phyloP scores from a whole-genome alignment of 1,140 invertebrate genomes.

The Paralvinella palmiformis region DNA sequence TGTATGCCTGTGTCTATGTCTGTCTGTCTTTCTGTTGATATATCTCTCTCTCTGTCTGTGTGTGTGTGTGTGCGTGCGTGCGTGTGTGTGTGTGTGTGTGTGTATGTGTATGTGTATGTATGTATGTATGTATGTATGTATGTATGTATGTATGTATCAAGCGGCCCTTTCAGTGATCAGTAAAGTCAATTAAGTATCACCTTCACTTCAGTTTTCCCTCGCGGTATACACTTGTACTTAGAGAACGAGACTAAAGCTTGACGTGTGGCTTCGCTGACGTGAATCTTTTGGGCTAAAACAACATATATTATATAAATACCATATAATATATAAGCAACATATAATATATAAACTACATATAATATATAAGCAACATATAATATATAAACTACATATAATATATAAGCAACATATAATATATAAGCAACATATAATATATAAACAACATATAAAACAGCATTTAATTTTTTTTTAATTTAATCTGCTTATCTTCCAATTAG shows the following conservation, averaged over 20 bases:
- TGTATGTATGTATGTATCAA: too few relatives aligned
- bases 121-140: too few relatives aligned
- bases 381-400: background rate
- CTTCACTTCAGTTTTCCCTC: slow-evolving; percentile 14
- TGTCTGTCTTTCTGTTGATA: too few relatives aligned
- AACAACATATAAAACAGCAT: background rate
- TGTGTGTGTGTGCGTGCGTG: too few relatives aligned
- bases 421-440: background rate
- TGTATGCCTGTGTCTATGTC: too few relatives aligned
- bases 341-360: background rate
- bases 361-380: background rate
- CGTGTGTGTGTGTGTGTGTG: too few relatives aligned
- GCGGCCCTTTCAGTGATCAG: too few relatives aligned
- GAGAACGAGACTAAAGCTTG: background rate
- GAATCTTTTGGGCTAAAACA: slow-evolving; percentile 54
- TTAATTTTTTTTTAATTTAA: background rate
- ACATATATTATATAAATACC: background rate
- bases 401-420: background rate
- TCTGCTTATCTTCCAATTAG: background rate
- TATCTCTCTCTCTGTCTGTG: too few relatives aligned
- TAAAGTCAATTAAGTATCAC: too few relatives aligned
- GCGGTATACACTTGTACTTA: slow-evolving; percentile 3
- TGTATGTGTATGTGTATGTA: too few relatives aligned
- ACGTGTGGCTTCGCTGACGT: slow-evolving; percentile 11
- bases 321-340: too few relatives aligned